These are phyloP conservation scores for Stegostoma tigrinum DNA, from an alignment of 2,113 vertebrate species.

Conservation along the genomic window DNA sequence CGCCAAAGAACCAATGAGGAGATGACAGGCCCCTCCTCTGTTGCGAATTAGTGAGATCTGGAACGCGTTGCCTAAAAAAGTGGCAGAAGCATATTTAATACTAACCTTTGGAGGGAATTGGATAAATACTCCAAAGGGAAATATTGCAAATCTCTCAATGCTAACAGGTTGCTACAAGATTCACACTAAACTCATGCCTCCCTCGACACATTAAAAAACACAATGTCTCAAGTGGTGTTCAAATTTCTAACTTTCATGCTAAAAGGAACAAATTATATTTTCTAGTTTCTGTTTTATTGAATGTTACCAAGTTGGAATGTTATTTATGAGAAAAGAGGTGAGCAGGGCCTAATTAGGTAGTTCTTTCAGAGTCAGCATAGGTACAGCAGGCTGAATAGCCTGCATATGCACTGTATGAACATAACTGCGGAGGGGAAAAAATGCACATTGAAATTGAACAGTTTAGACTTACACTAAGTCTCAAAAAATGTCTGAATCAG, in stretches of 20 bases:
- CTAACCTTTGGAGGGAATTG: background rate
- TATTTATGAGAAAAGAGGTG: conserved; percentile 8
- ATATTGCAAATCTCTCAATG: background rate
- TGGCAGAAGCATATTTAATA: background rate
- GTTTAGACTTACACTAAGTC: background rate
- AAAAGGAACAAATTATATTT: conserved; percentile 8
- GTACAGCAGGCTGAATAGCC: background rate
- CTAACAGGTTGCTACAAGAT: background rate
- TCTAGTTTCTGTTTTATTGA: conserved; percentile 23
- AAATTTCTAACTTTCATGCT: background rate
- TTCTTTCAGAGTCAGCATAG: background rate
- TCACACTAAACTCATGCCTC: background rate
- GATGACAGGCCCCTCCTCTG: background rate
- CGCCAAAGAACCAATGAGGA: background rate
- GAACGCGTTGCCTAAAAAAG: background rate
- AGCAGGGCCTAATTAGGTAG: background rate
- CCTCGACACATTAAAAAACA: background rate
- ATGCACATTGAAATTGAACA: background rate
- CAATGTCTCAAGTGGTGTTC: background rate
- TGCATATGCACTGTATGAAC: background rate
- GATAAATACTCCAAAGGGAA: background rate
- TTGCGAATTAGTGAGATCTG: background rate
- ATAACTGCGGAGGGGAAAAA: background rate
- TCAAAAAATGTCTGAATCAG: background rate
- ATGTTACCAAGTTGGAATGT: conserved; percentile 34